Evolutionary conservation across 1,140 invertebrate genomes (phyloP), one percentile per base, ranked within the genome.

Genomic region (Armadillidium nasatum): DNA sequence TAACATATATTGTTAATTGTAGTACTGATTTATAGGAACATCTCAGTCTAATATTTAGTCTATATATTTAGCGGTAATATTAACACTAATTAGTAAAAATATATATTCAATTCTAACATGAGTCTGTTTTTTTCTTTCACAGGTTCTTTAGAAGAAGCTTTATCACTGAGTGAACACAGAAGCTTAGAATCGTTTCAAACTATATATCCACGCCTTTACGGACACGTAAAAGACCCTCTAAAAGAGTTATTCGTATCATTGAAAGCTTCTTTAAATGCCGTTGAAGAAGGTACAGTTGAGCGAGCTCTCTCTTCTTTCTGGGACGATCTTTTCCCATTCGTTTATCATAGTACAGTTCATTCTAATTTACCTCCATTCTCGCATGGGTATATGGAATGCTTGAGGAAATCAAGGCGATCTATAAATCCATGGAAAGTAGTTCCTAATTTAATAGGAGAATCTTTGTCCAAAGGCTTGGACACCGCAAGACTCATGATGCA

Each of bases 381-480:
- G 7, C 86, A 88, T 4, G 90, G 91, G 68, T 94, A 93, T 83
- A 90, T 90, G 74, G 87, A 87, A 44, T 96, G 94, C 81, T 83
- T 96, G 78, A 88, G 89, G 82, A 88, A 89, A 44, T 88, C 90
- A n/a, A 90, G 90, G 76, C 87, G 89, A 9, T 88, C 90, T 10
- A 89, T 95, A 0, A 88, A 90, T 79, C 94, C 94, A 0, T 96
- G 95, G 83, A 91, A 91, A 22, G 90, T 91, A 67, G 88, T 92
- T 67, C 93, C 93, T 0, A 88, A 89, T 68, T 88, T 91, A 82
- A 87, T 95, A 60, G 87, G 87, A 4, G 83, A 85, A 13, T 89
- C 89, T 23, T 85, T 95, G 0, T 87, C 89, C 46, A 90, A 90
- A 79, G 92, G 91, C 46, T 85, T 95, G 15, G 89, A 91, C 81